phyloP scores from a whole-genome alignment of 2,888 invertebrate genomes.

The Eilema caniola region DNA sequence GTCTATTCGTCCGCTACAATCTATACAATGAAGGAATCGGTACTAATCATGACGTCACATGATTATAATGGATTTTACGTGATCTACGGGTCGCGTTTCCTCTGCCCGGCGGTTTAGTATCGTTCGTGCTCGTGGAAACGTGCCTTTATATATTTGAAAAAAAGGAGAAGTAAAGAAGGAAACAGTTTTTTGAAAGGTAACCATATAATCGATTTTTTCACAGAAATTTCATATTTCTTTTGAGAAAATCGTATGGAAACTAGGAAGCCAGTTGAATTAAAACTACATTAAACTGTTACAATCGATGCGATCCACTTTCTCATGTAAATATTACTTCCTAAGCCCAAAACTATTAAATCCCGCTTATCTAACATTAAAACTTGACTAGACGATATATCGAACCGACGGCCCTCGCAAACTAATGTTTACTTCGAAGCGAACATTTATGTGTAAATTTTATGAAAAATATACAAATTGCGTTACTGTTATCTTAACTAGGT shows the following conservation, averaged over 20 bases:
- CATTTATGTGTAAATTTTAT: constrained; percentile 65
- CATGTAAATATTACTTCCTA: constrained; percentile 59
- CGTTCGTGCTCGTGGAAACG: constrained; percentile 42
- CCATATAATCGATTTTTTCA: constrained; percentile 38
- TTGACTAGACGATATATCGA: constrained; percentile 81
- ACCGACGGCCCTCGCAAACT: constrained; percentile 49
- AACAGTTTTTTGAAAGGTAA: constrained; percentile 16
- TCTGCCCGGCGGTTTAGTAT: constrained; percentile 34
- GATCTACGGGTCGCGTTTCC: constrained; percentile 49
- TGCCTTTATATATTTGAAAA: constrained; percentile 19
- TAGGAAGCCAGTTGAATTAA: constrained; percentile 64
- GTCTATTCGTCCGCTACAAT: constrained; percentile 49
- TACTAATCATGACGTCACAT: constrained; percentile 58
- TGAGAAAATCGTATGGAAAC: constrained; percentile 46
- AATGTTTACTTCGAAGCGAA: constrained; percentile 74
- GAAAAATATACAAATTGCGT: constrained; percentile 82
- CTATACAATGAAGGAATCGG: constrained; percentile 62
- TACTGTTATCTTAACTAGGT: constrained; percentile 75
- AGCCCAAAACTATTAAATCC: constrained; percentile 61
- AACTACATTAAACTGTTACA: constrained; percentile 55
- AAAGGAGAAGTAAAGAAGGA: constrained; percentile 39
- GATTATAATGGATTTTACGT: constrained; percentile 36
- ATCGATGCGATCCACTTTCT: constrained; percentile 54
- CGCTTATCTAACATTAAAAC: constrained; percentile 72
- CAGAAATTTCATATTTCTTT: constrained; percentile 49